Evolutionary conservation across 2,888 invertebrate genomes (phyloP).

Genomic region (Pelosia muscerda): DNA sequence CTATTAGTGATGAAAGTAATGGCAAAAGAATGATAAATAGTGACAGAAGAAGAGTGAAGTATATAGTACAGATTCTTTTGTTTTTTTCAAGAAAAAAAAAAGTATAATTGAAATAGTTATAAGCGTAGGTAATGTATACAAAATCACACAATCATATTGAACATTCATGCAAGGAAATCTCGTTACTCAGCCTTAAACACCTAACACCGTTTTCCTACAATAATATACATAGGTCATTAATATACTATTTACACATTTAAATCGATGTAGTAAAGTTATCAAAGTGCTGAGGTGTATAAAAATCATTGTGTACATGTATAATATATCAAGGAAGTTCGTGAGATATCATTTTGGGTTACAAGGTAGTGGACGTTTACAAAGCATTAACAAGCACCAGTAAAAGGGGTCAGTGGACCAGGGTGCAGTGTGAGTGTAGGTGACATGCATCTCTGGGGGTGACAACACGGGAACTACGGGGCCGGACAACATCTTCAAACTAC

Average conservation of each 20-base stretch:
- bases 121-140: constrained; percentile 43
- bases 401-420: constrained; percentile 44
- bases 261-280: constrained; percentile 36
- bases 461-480: constrained; percentile 69
- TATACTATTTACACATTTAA: constrained; percentile 40
- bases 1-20: neutral
- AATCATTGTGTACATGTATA: constrained; percentile 29
- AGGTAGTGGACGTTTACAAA: constrained; percentile 42
- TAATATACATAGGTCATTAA: constrained; percentile 37
- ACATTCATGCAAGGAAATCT: constrained; percentile 87
- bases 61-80: neutral
- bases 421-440: constrained; percentile 61
- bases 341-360: constrained; percentile 26
- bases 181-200: constrained; percentile 75
- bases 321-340: constrained; percentile 32
- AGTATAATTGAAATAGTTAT: constrained; percentile 21
- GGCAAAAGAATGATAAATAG: neutral
- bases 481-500: constrained; percentile 78
- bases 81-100: neutral
- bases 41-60: neutral
- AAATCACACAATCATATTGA: constrained; percentile 57
- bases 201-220: constrained; percentile 50
- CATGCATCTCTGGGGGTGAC: constrained; percentile 64
- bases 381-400: constrained; percentile 51
- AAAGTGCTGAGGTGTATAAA: constrained; percentile 39